Evolutionary conservation across 2,797 vertebrate species (phyloP), one percentile per base, ranked within the genome.

Genomic region (Chromis chromis): DNA sequence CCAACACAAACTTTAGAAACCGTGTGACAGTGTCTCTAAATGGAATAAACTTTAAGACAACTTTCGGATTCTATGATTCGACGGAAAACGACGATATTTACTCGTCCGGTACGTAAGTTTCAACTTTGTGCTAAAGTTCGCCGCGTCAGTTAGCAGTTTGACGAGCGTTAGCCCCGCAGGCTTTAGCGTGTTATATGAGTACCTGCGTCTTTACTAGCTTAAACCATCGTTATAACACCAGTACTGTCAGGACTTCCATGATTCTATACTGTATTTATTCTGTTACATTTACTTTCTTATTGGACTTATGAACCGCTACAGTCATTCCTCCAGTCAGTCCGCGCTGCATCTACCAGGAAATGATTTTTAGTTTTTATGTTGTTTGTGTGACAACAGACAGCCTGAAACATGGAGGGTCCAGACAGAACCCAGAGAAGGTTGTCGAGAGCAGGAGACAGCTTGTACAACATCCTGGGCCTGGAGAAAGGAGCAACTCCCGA

Each of bases 401-500:
- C 52, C 54, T 88, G 52, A 90, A 89, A 24, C 72, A 98, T 98
- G 97, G 88, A 95, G 55, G 93, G 96, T 8, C 25, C 88, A 4
- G 85, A 87, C 40, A 92, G 83, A 81, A 81, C 89, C 44, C 94
- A 96, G 86, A 93, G 91, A 17, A 95, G 88, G 66, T 92, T 97
- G 93, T 99, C 97, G 17, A 94, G 78, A 60, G 88, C 90, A 1
- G 97, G 97, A 46, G 94, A 94, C 24, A 96, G 94, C 63, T 81
- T 98, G 68, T 99, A 98, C 77, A 74, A 89, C 0, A 86, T 95
- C 19, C 92, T 99, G 88, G 96, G 94, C 3, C 85, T 98, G 89
- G 85, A 95, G 88, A 97, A 96, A 86, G 96, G 96, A 52, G 95
- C 96, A 1, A 86, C 95, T 0, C 84, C 94, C 11, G 96, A 97